phyloP scores from a whole-genome alignment of 2,888 invertebrate species.

The Tenthredo mesomela region DNA sequence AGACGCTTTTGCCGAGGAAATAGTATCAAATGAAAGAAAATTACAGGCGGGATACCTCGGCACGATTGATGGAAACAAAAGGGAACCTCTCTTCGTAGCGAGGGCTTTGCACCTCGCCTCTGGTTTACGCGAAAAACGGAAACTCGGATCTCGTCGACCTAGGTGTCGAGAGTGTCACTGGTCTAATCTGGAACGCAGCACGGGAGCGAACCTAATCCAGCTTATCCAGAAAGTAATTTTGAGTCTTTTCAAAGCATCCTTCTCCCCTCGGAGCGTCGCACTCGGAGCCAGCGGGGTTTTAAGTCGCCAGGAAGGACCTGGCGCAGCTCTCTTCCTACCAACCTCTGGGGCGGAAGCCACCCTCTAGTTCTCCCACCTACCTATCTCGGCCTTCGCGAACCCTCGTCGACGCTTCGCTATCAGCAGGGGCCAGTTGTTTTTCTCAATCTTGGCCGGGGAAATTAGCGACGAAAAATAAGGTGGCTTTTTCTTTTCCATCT shows the following conservation, averaged over 20 bases:
- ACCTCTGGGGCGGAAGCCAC: constrained; percentile 37
- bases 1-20: not conserved
- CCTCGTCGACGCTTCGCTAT: constrained; percentile 63
- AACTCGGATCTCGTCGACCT: constrained; percentile 55
- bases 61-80: constrained; percentile 25
- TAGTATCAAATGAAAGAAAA: constrained; percentile 18
- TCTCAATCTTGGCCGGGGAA: constrained; percentile 65
- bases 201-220: constrained; percentile 81
- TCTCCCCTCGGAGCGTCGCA: constrained; percentile 56
- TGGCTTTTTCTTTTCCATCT: not conserved
- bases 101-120: constrained; percentile 37
- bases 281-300: constrained; percentile 56
- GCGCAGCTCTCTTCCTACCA: constrained; percentile 57
- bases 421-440: constrained; percentile 69
- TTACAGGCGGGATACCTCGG: constrained; percentile 13
- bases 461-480: constrained; percentile 66
- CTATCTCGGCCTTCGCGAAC: constrained; percentile 56
- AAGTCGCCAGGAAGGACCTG: constrained; percentile 55
- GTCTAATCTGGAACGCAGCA: constrained; percentile 76
- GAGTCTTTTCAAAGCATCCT: constrained; percentile 81
- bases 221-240: constrained; percentile 84
- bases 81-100: constrained; percentile 6
- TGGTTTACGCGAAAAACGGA: constrained; percentile 46
- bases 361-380: constrained; percentile 16
- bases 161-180: constrained; percentile 68